Base-by-base conservation (phyloP, 2,113 vertebrate genomes). In the Tapirus terrestris region DNA sequence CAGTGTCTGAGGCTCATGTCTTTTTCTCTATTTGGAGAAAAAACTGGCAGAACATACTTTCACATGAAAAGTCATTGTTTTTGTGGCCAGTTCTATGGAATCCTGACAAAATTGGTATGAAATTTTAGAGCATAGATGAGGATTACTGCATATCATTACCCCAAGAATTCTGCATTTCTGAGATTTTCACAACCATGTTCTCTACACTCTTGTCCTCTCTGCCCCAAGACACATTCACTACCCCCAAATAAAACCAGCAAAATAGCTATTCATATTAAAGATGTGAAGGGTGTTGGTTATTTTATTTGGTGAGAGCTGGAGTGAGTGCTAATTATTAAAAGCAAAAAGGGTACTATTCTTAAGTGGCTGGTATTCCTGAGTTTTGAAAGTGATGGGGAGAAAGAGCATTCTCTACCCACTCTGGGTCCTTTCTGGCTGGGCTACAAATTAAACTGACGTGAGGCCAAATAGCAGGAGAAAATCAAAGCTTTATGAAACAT, bases 291-390 rank as follows among this genome's bases (percentile, higher is more conserved):
- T 95, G 16, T 77, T 85, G 16, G 27, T n/a, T 56, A 58, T 95
- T 96, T 91, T 86, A 76, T 96, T 94, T 96, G 48, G 23, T 79
- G 31, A 92, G 14, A 92, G 29, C 36, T 94, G 4, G 33, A 90
- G 7, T 75, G 31, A 89, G 14, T 89, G 76, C 65, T 97, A 4
- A 75, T 96, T 96, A 72, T 77, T 91, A 91, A 84, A 86, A 90
- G 61, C 39, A 87, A 77, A 56, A 73, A 93, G 31, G 48, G 5
- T 73, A 39, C 4, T 67, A 0, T 8, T n/a, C 29, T 53, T 94
- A 96, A 89, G 63, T 92, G 36, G 11, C 45, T 77, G 17, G 4
- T 77, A 53, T 73, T 95, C 33, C 5, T 94, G 33, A 21, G n/a
- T 76, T 95, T 94, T 97, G 56, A 91, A 84, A 81, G 39, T 39